Percentiles rank a stretch among this genome's conserved stretches.
phyloP scores from a whole-genome alignment of 2,888 invertebrate genomes.

The Meloe dianella region DNA sequence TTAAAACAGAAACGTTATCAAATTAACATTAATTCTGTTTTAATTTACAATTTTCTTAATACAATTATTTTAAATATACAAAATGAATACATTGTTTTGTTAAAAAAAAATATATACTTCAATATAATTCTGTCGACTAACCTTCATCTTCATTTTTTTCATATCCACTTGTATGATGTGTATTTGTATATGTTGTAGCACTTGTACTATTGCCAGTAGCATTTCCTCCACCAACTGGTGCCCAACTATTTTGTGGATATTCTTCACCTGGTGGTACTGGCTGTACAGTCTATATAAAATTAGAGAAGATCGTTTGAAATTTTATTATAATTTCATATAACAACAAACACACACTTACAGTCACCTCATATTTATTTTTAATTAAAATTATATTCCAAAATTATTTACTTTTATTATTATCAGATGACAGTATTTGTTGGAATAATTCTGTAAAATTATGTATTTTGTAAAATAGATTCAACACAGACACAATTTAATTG shows the following conservation, averaged over 20 bases:
- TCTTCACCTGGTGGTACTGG: constrained; percentile 40
- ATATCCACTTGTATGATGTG: constrained; percentile 51
- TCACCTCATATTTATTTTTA: constrained; percentile 38
- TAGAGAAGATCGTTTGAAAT: constrained; percentile 22
- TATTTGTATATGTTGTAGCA: constrained; percentile 42
- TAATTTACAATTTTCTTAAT: background rate
- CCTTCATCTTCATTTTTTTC: constrained; percentile 29
- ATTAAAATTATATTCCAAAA: constrained; percentile 33
- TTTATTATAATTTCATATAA: constrained; percentile 8
- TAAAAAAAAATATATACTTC: background rate
- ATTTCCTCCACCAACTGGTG: constrained; percentile 36
- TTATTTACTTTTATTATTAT: constrained; percentile 31
- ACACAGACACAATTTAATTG: constrained; percentile 28
- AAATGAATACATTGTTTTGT: background rate
- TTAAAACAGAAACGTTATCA: background rate
- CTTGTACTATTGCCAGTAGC: constrained; percentile 27
- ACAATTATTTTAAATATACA: background rate
- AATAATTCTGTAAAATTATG: constrained; percentile 41
- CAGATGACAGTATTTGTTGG: constrained; percentile 38
- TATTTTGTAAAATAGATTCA: constrained; percentile 35
- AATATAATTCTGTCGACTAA: constrained; percentile 23
- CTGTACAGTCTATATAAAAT: constrained; percentile 37
- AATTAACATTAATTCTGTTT: background rate
- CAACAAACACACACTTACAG: constrained; percentile 30
- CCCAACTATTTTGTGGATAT: constrained; percentile 43